Conservation (phyloP, 1,140 invertebrate species). For the Drosophila takahashii region DNA sequence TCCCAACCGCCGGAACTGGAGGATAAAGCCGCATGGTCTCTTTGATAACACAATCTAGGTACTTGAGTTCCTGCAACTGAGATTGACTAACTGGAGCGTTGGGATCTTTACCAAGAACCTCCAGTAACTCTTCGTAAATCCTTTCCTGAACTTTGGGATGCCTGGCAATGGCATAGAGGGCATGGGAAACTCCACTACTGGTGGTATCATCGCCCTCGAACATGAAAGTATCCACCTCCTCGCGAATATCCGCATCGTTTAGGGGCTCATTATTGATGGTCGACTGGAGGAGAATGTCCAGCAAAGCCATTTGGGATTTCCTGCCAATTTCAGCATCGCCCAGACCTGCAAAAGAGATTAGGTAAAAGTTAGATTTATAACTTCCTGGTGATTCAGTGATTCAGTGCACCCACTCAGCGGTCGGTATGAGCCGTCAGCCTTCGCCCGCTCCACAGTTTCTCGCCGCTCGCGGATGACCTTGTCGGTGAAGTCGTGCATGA, state of each 20-base stretch:
- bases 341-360: constrained; percentile 35
- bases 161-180: constrained; percentile 57
- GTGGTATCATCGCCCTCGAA: constrained; percentile 87
- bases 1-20: constrained; percentile 86
- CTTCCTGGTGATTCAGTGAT: constrained; percentile 17
- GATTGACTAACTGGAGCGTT: constrained; percentile 72
- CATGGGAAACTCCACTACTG: constrained; percentile 64
- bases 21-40: constrained; percentile 86
- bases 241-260: constrained; percentile 88
- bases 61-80: constrained; percentile 85
- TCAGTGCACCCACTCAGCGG: constrained; percentile 55
- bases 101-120: constrained; percentile 85
- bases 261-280: constrained; percentile 86
- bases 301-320: constrained; percentile 89
- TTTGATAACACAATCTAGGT: constrained; percentile 86
- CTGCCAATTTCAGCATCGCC: constrained; percentile 75
- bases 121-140: constrained; percentile 86
- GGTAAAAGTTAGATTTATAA: background rate
- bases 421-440: constrained; percentile 60
- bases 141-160: constrained; percentile 85
- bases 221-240: constrained; percentile 92
- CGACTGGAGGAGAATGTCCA: constrained; percentile 90
- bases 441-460: constrained; percentile 46
- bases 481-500: constrained; percentile 75
- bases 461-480: constrained; percentile 74